Evolutionary conservation across 1,140 invertebrate genomes (phyloP), one percentile per base, ranked within the genome.

Genomic region (Bombus difficillimus): DNA sequence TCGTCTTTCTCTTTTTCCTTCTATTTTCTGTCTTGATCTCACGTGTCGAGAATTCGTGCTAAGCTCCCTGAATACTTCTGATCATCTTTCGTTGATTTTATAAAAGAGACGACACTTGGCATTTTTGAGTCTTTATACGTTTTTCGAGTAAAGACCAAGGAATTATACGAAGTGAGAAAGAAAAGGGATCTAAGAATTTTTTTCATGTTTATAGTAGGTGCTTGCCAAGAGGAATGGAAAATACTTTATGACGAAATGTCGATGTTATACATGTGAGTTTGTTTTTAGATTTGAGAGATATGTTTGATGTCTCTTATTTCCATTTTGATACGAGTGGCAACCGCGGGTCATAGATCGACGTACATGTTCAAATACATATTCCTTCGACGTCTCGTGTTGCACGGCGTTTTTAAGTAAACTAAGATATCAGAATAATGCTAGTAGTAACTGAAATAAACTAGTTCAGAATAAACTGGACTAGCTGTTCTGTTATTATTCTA

Each of bases 31-130:
- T 34, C 39, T 59, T 25, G 6, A 34, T 18, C 64, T 53, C 34
- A 9, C 34, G 37, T 34, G 13, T 15, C 34, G 72, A 37, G 43
- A 12, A 57, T 3, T 59, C 41, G 1, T 3, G 15, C 22, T 18
- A 62, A 28, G 62, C 57, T 64, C 22, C 34, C 25, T 53, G 53
- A 15, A 22, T 41, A 10, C 28, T 83, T 39, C 22, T 77, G 37
- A 77, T 71, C 81, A 59, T 83, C 68, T n/a, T 75, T 69, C 43
- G 18, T 39, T 34, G 43, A 13, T 62, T 62, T 62, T 32, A 39
- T 32, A 22, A 28, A 13, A 53, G 25, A 39, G 22, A 77, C 22
- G 43, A 39, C 47, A 4, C 25, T 18, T 28, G 12, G 0, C 28
- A 37, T 41, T 76, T 57, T 43, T 4, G n/a, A 76, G 28, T 18